Base-by-base conservation (phyloP, 1,140 invertebrate genomes). In the Babylonia areolata region DNA sequence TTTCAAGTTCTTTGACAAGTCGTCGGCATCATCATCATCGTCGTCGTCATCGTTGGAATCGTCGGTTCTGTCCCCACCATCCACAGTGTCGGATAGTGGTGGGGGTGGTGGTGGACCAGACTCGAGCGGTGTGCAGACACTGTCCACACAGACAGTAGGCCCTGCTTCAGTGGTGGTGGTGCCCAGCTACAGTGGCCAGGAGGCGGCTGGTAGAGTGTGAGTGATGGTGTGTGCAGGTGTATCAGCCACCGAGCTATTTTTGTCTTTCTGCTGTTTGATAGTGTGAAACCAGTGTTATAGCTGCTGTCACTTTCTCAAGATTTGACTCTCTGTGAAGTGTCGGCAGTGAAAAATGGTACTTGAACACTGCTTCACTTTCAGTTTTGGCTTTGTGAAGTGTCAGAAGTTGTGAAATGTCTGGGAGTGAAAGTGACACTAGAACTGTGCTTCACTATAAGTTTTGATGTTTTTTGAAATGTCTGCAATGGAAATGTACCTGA, bases 1-100 rank as follows among this genome's bases (percentile, higher is more conserved):
- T 15, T 92, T 93, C 75, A 93, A 92, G 85, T 90, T 92, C 81
- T 87, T 90, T n/a, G 91, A 92, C 17, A 86, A 81, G 31, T 37
- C 81, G 23, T 71, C 64, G 40, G 46, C 54, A 39, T 42, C 54
- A 28, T 28, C 58, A 35, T 40, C 51, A 71, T 9, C 28, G 35
- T 9, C 28, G 28, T 54, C 33, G 17, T 20, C 77, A 9, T 15
- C 39, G 28, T 40, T 39, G 64, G n/a, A 12, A n/a, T 75, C 31
- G 71, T n/a, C 33, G 11, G 28, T 37, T 35, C 23, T 37, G 39
- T 78, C 79, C n/a, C n/a, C n/a, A 58, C 42, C 51, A 54, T 81
- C n/a, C 58, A 28, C 80, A 81, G 31, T 51, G 31, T 69, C 81
- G 51, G 33, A 17, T 42, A 12, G n/a, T 39, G 33, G n/a, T 20